Base-by-base conservation (phyloP, 2,113 vertebrate species). In the Esox niger region DNA sequence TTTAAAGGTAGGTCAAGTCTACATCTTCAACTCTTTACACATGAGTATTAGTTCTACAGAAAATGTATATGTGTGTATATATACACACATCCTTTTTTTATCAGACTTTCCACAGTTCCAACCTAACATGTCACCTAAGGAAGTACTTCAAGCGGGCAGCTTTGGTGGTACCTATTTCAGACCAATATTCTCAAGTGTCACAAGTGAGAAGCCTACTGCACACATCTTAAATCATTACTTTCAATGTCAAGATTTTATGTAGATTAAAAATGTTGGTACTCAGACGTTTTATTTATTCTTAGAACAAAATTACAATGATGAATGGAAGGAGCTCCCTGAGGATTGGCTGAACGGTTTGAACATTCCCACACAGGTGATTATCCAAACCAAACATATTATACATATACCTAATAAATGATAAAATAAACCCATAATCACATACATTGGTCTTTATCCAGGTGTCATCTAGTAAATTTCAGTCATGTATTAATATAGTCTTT, bases 91-190 rank as follows among this genome's bases (percentile, higher is more conserved):
- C n/a, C n/a, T n/a, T n/a, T n/a, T n/a, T n/a, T n/a, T n/a, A n/a
- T n/a, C n/a, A n/a, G 78, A 61, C 29, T 56, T 64, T 26, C 68
- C 71, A 49, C 32, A 60, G 5, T 80, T 80, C 43, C 43, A 13
- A 47, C 78, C 78, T 6, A 80, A 77, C 49, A 57, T 80, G 74
- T 68, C 66, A 23, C 78, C 78, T 0, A 65, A 71, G 54, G 78
- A 77, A 52, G 70, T 80, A 10, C 64, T 80, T 11, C 74, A 71
- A 52, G 78, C 70, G n/a, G 78, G 74, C 32, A 80, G 78, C 64
- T 80, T 80, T 62, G 78, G 78, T 8, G 78, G 78, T 23, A 80
- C 78, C 47, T 80, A 80, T 55, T 80, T 80, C 68, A 76, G 78
- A 60, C 64, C 78, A 15, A 80, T 80, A 49, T 70, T 71, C 68